Evolutionary conservation across 2,113 vertebrate genomes (phyloP).

Genomic region (Globicephala melas): DNA sequence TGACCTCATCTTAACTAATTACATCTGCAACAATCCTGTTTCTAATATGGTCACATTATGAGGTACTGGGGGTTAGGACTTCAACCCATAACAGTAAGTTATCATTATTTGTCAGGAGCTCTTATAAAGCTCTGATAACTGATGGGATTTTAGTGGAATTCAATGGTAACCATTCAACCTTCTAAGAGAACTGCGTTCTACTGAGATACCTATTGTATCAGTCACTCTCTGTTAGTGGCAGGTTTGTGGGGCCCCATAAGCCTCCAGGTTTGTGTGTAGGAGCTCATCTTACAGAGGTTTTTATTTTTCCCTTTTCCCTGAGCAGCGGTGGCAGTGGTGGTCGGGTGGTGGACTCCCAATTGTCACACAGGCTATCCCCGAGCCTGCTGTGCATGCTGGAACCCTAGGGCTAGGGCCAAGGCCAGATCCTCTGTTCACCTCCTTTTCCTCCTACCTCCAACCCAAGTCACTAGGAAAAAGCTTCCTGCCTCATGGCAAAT

Average conservation of each 20-base stretch:
- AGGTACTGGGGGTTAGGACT: neutral
- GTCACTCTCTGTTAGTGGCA: neutral
- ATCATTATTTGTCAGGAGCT: neutral
- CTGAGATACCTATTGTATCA: neutral
- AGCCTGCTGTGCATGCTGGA: neutral
- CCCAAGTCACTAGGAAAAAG: neutral
- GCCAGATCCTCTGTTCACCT: neutral
- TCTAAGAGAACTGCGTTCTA: neutral
- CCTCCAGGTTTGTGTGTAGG: neutral
- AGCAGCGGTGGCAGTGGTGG: neutral
- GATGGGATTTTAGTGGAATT: neutral
- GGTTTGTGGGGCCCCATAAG: neutral
- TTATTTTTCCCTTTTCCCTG: neutral
- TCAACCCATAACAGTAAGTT: neutral
- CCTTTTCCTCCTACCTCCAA: neutral
- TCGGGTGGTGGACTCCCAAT: neutral
- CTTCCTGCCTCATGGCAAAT: neutral
- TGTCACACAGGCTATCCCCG: neutral
- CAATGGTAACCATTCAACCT: neutral
- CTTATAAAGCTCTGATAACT: neutral
- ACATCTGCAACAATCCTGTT: neutral
- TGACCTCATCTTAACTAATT: conserved; percentile 42
- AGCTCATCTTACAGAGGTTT: neutral
- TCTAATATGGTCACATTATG: conserved; percentile 44
- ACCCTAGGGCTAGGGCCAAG: neutral